Evolutionary conservation across 2,797 vertebrate genomes (phyloP).

Genomic region (Capromys pilorides): DNA sequence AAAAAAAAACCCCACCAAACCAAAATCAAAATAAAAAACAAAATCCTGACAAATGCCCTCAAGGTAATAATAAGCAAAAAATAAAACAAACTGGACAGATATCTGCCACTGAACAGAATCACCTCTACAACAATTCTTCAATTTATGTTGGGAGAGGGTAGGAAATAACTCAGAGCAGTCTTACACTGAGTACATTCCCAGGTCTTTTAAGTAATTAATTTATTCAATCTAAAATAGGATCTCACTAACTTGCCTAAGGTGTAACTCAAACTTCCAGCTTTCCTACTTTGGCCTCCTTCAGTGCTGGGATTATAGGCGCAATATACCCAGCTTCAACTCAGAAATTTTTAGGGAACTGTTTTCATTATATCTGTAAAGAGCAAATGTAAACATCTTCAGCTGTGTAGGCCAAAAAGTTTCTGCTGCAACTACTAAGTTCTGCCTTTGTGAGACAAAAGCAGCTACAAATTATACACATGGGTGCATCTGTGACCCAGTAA

Average conservation of each 20-base stretch:
- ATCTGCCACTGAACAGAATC: constrained; percentile 37
- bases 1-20: too few species aligned
- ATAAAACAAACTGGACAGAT: constrained; percentile 11
- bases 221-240: neutral
- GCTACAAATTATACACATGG: neutral
- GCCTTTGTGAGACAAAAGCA: neutral
- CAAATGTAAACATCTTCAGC: constrained; percentile 25
- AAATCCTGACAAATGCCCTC: neutral
- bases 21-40: neutral
- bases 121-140: constrained; percentile 43
- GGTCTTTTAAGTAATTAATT: neutral
- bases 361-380: neutral
- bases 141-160: neutral
- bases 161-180: neutral
- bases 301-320: neutral
- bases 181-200: neutral
- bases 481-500: neutral
- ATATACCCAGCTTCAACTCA: neutral
- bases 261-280: neutral
- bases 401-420: neutral
- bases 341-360: constrained; percentile 19
- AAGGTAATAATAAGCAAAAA: constrained; percentile 34
- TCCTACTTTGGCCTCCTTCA: neutral
- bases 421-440: neutral
- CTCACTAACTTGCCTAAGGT: neutral